Evolutionary conservation across 2,113 vertebrate genomes (phyloP).

Genomic region (Rhabdomys dilectus): DNA sequence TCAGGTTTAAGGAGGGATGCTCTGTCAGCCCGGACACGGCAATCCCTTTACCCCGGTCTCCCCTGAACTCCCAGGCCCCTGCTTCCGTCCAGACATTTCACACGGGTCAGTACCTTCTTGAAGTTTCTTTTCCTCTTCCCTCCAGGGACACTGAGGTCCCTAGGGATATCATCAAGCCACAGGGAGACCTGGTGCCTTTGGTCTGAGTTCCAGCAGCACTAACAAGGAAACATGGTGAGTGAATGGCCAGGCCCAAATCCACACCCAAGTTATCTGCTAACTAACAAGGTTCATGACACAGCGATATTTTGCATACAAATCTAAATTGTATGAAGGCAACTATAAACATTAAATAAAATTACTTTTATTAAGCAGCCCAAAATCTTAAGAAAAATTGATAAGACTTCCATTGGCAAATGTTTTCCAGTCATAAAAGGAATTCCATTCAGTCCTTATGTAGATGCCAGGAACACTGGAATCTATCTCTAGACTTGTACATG

Average conservation of each 20-base stretch:
- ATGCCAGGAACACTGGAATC: slow-evolving; percentile 13
- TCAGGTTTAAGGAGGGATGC: not conserved
- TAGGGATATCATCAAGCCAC: not conserved
- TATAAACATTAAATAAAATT: slow-evolving; percentile 43
- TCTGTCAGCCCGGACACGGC: not conserved
- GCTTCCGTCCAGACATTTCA: not conserved
- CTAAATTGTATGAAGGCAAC: slow-evolving; percentile 4
- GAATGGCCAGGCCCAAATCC: not conserved
- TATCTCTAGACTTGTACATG: not conserved
- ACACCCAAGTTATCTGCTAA: not conserved
- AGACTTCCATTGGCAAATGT: slow-evolving; percentile 38
- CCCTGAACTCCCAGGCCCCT: not conserved
- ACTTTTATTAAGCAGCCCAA: slow-evolving; percentile 36
- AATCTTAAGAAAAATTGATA: not conserved
- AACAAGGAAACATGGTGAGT: not conserved
- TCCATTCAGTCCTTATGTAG: slow-evolving; percentile 12
- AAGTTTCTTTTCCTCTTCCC: not conserved
- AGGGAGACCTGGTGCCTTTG: not conserved
- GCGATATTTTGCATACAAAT: not conserved
- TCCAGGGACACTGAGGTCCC: not conserved
- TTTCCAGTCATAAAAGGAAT: slow-evolving; percentile 47
- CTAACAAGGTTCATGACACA: not conserved
- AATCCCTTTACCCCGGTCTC: not conserved
- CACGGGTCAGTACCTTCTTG: not conserved
- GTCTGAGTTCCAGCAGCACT: not conserved